These are phyloP conservation scores for Salvator merianae DNA, from an alignment of 2,113 vertebrate genomes.

Conservation along the genomic window DNA sequence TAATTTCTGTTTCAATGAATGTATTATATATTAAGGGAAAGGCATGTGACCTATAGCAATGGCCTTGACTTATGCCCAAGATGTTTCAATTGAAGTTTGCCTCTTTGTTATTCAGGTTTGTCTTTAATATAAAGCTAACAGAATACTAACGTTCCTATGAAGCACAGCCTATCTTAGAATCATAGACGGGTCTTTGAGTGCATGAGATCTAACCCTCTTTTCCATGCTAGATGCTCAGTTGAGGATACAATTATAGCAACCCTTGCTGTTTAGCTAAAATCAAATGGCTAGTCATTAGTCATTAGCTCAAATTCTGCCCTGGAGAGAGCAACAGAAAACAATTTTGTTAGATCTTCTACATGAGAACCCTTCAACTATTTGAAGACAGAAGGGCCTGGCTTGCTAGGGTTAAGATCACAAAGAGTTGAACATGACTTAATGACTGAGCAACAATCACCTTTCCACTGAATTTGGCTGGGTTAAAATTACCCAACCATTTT, in stretches of 20 bases:
- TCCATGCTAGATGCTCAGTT: background rate
- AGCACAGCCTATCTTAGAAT: background rate
- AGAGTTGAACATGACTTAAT: too few relatives aligned
- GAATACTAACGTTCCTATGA: background rate
- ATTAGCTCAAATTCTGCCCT: background rate
- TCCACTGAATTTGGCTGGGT: background rate
- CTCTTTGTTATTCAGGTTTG: background rate
- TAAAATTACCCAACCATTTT: background rate
- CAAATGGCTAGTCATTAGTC: background rate
- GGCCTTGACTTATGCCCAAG: background rate
- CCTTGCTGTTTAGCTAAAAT: background rate
- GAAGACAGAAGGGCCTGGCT: background rate
- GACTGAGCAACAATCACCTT: background rate
- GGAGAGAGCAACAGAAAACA: background rate
- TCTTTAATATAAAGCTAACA: background rate
- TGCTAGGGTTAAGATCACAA: too few relatives aligned
- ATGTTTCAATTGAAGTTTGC: background rate
- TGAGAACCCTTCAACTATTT: background rate
- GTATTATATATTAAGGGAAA: background rate
- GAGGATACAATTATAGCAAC: background rate
- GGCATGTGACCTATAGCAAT: background rate
- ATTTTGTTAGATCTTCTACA: background rate
- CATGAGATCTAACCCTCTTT: background rate
- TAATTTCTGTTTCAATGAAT: constrained; percentile 23
- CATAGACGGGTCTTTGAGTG: background rate